phyloP scores from a whole-genome alignment of 2,888 invertebrate species.

The Graphium colonna region DNA sequence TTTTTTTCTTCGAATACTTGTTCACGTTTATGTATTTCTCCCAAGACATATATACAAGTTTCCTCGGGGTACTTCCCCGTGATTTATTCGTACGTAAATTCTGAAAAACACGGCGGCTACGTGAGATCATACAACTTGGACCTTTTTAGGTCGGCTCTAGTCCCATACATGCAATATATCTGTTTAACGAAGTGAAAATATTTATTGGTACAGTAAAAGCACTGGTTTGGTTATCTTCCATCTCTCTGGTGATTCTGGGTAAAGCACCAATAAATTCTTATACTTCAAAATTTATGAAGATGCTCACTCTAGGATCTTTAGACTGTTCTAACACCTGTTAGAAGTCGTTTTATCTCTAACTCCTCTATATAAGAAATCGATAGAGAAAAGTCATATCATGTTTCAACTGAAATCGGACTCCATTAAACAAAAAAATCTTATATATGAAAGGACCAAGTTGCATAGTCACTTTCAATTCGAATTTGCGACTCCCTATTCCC shows the following conservation, averaged over 20 bases:
- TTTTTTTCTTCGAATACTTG: background rate
- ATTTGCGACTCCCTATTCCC: background rate
- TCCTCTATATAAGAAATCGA: no score
- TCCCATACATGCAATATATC: background rate
- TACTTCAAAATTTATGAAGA: no score
- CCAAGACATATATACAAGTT: conserved; percentile 14
- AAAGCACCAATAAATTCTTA: no score
- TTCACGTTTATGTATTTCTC: conserved; percentile 5
- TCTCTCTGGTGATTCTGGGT: no score
- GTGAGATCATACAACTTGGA: conserved; percentile 6
- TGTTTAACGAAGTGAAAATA: background rate
- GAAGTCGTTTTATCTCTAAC: no score
- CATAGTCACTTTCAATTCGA: background rate
- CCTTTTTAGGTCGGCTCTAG: background rate
- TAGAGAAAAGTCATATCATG: background rate
- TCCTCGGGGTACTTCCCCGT: background rate
- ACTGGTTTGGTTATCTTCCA: background rate
- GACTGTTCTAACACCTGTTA: no score
- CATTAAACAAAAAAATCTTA: no score
- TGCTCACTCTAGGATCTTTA: no score
- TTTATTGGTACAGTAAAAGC: background rate
- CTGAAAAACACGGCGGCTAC: conserved; percentile 7
- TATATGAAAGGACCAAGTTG: background rate
- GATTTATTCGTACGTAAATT: conserved; percentile 20
- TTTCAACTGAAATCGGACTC: background rate